phyloP scores from a whole-genome alignment of 2,113 vertebrate species.

The Conger conger region DNA sequence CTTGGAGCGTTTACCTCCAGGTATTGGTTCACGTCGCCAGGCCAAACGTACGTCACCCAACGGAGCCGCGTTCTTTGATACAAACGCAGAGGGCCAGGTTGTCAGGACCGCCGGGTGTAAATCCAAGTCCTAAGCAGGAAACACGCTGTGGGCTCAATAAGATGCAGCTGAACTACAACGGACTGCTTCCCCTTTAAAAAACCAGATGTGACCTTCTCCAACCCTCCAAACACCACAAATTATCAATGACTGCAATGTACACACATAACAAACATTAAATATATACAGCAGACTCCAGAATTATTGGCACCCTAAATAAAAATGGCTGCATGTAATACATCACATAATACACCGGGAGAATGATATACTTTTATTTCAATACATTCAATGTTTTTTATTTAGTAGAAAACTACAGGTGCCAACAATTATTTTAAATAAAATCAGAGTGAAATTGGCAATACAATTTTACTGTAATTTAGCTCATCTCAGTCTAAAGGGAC shows the following conservation, averaged over 20 bases:
- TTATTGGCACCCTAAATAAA: no score
- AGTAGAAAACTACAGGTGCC: no score
- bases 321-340: no score
- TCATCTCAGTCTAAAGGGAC: no score
- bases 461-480: no score
- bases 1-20: neutral
- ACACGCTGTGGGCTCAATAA: neutral
- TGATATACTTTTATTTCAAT: no score
- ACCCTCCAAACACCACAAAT: neutral
- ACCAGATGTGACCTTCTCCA: neutral
- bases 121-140: neutral
- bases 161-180: neutral
- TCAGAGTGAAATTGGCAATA: no score
- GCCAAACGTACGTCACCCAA: neutral
- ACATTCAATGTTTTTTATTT: no score
- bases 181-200: neutral
- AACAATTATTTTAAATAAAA: no score
- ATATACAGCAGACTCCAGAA: no score
- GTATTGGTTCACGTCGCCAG: neutral
- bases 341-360: no score
- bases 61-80: conserved; percentile 2
- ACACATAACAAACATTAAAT: neutral
- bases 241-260: neutral
- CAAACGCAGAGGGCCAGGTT: neutral
- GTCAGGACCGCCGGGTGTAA: neutral